Conservation (phyloP, 2,797 vertebrate species). For the Chelonia mydas region DNA sequence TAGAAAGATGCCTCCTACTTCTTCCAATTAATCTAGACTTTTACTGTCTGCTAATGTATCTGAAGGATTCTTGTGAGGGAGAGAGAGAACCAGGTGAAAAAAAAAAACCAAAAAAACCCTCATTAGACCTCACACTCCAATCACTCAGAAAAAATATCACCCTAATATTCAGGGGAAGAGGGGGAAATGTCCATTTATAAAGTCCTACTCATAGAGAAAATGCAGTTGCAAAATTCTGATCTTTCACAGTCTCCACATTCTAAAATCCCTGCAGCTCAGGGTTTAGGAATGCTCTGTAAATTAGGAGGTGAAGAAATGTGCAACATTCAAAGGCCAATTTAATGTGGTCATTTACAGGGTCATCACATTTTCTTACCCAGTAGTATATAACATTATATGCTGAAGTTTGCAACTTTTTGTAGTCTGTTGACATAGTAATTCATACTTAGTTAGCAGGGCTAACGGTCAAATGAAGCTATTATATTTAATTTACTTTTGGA, state of each 20-base stretch:
- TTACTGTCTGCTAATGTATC: fast-evolving
- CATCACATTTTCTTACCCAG: not conserved
- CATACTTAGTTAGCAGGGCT: not conserved
- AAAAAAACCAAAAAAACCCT: fast-evolving
- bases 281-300: not conserved
- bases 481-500: not conserved
- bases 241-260: not conserved
- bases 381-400: not conserved
- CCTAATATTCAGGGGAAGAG: not conserved
- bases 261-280: not conserved
- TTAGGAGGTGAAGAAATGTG: not conserved
- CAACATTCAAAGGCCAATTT: not conserved
- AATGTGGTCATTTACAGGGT: not conserved
- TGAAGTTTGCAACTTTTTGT: not conserved
- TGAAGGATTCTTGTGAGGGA: not conserved
- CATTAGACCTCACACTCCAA: not conserved
- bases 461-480: not conserved
- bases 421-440: not conserved
- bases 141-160: not conserved
- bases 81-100: not conserved
- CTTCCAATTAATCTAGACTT: not conserved
- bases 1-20: not conserved
- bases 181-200: too few relatives aligned
- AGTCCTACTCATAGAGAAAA: not conserved
- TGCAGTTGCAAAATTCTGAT: not conserved